These are phyloP conservation scores for Willowsia nigromaculata DNA, from an alignment of 2,888 invertebrate genomes.

Conservation along the genomic window DNA sequence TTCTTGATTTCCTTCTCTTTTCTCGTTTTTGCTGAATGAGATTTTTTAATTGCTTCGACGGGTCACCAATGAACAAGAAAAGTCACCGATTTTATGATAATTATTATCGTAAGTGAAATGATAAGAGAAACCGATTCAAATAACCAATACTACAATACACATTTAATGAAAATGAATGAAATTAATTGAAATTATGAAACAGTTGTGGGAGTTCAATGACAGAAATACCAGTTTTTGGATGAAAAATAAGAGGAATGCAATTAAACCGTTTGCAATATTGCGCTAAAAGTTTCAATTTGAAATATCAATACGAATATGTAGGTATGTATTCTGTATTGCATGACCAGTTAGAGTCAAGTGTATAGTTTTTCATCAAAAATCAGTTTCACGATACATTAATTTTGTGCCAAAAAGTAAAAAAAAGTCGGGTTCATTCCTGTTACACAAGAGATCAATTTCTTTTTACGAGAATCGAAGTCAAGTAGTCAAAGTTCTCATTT, in stretches of 20 bases:
- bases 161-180: background rate
- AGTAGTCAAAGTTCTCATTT: background rate
- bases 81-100: background rate
- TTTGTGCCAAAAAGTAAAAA: slow-evolving; percentile 15
- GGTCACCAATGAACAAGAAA: slow-evolving; percentile 16
- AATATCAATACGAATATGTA: background rate
- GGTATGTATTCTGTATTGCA: background rate
- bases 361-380: background rate
- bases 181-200: background rate
- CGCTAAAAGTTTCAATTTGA: no score
- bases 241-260: background rate
- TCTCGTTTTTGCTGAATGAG: background rate
- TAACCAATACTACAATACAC: background rate
- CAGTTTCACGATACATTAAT: background rate
- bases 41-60: slow-evolving; percentile 59
- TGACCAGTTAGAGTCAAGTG: background rate
- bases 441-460: slow-evolving; percentile 37
- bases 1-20: background rate
- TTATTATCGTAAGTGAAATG: background rate
- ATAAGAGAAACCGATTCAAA: background rate
- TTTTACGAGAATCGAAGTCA: slow-evolving; percentile 11
- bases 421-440: slow-evolving; percentile 7
- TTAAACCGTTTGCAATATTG: background rate
- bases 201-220: background rate
- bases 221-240: background rate